These are phyloP conservation scores for Diabrotica undecimpunctata DNA, from an alignment of 1,140 invertebrate genomes.

Conservation along the genomic window DNA sequence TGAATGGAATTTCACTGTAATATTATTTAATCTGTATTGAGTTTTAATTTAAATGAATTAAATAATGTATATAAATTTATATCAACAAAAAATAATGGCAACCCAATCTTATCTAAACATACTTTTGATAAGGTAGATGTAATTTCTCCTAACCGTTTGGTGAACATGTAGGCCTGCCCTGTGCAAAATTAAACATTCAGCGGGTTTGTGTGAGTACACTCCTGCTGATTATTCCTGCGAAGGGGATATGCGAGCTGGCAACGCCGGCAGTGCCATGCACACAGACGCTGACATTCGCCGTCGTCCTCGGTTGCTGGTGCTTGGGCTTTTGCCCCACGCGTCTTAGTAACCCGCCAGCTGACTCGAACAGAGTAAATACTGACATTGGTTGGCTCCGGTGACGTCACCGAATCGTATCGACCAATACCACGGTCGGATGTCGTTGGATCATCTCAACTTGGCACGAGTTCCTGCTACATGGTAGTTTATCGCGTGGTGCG, in stretches of 20 bases:
- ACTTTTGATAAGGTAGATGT: too few species aligned
- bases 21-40: too few species aligned
- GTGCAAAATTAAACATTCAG: too few species aligned
- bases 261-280: not conserved
- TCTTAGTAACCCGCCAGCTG: constrained; percentile 38
- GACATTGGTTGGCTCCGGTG: constrained; percentile 38
- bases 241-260: not conserved
- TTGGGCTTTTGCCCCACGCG: constrained; percentile 37
- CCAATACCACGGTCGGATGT: constrained; percentile 42
- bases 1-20: too few species aligned
- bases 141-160: too few species aligned
- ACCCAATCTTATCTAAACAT: too few species aligned
- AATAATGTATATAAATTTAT: too few species aligned
- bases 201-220: not conserved
- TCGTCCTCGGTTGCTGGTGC: not conserved
- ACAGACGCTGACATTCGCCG: not conserved
- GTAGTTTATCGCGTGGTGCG: constrained; percentile 41
- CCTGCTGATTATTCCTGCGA: not conserved
- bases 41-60: too few species aligned
- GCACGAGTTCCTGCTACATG: constrained; percentile 37
- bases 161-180: too few species aligned
- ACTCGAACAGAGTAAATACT: constrained; percentile 38
- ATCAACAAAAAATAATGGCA: too few species aligned
- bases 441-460: constrained; percentile 43
- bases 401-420: constrained; percentile 40